phyloP scores from a whole-genome alignment of 2,888 invertebrate genomes.

The Hydrotaea cyrtoneurina region DNA sequence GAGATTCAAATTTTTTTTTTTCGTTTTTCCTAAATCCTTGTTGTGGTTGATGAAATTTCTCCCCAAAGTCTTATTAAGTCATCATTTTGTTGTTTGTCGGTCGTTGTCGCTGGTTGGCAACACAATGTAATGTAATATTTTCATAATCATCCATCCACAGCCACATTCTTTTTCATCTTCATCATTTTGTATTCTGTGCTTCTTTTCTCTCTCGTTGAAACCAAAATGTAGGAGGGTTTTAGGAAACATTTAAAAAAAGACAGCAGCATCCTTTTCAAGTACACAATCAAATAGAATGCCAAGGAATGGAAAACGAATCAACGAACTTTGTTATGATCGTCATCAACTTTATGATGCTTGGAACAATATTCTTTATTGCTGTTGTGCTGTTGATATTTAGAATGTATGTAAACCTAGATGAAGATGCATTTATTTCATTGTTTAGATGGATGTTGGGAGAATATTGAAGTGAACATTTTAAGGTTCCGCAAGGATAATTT shows the following conservation, averaged over 20 bases:
- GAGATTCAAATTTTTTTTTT: no score
- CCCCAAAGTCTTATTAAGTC: conserved; percentile 2
- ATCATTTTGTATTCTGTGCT: background rate
- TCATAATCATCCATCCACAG: background rate
- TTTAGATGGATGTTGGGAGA: background rate
- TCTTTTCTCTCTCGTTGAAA: background rate
- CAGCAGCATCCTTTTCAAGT: conserved; percentile 3
- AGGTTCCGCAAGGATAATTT: no score
- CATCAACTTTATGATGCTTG: background rate
- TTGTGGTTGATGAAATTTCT: background rate
- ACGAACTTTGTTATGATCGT: background rate
- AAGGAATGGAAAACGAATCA: background rate
- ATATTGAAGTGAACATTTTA: no score
- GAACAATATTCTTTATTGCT: background rate
- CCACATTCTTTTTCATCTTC: background rate
- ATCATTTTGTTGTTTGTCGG: background rate
- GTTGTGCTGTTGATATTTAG: background rate
- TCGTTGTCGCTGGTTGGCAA: background rate
- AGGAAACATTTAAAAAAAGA: background rate
- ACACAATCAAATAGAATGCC: background rate
- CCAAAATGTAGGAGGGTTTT: background rate
- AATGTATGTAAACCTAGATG: background rate
- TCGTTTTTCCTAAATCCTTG: no score
- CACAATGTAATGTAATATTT: conserved; percentile 18
- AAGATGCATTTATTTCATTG: background rate